These are phyloP conservation scores for Pampusana beccarii DNA, from an alignment of 2,113 vertebrate genomes.

Conservation along the genomic window DNA sequence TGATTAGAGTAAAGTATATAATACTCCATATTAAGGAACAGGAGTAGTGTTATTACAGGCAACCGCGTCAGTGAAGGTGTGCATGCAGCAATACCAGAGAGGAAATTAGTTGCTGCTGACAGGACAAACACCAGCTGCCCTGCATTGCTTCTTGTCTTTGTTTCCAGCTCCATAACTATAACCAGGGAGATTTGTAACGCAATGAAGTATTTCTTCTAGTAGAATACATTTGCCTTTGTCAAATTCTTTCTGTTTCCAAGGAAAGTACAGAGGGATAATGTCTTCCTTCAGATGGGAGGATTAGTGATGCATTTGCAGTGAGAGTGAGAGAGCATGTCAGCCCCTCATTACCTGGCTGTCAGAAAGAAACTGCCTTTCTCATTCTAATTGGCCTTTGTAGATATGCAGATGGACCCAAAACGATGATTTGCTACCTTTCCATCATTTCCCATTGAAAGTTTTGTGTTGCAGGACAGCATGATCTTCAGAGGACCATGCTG, in stretches of 20 bases:
- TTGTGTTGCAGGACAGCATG: neutral
- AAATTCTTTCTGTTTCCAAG: neutral
- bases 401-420: neutral
- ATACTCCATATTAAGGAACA: neutral
- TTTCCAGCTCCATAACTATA: neutral
- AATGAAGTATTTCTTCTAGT: neutral
- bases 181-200: neutral
- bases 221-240: neutral
- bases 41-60: neutral
- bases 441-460: neutral
- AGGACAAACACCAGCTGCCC: neutral
- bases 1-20: neutral
- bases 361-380: neutral
- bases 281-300: neutral
- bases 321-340: neutral
- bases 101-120: neutral
- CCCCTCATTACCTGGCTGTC: neutral
- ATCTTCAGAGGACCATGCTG: neutral
- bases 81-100: neutral
- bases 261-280: neutral
- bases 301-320: neutral
- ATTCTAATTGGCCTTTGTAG: neutral
- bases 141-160: neutral
- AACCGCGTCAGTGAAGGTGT: neutral
- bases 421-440: neutral